Conservation (phyloP, 1,140 invertebrate genomes). For the Drosophila nebulosa region DNA sequence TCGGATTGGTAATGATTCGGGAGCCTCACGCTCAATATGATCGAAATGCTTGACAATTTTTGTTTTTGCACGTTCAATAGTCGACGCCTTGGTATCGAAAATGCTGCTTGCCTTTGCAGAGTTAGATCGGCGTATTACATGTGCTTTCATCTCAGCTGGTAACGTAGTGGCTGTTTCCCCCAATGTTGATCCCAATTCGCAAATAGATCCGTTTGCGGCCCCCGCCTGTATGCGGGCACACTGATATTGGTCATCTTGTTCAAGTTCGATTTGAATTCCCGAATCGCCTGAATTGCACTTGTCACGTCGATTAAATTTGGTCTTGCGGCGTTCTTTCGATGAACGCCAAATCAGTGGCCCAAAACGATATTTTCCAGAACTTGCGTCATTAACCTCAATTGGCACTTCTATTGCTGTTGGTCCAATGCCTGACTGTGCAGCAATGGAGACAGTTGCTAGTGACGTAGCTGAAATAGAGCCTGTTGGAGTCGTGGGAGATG, state of each 20-base stretch:
- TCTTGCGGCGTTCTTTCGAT: conserved; percentile 87
- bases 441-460: conserved; percentile 1
- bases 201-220: background rate
- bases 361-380: conserved; percentile 82
- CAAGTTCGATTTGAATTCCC: conserved; percentile 87
- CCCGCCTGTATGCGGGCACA: conserved; percentile 13
- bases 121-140: conserved; percentile 64
- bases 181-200: background rate
- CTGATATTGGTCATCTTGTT: conserved; percentile 73
- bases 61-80: conserved; percentile 23
- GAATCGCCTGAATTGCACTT: conserved; percentile 90
- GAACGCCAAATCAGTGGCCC: conserved; percentile 87
- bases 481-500: conserved; percentile 79
- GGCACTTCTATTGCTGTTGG: background rate
- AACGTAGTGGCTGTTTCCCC: conserved; percentile 4
- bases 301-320: conserved; percentile 86
- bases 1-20: conserved; percentile 84
- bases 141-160: conserved; percentile 29
- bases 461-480: conserved; percentile 30
- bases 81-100: background rate
- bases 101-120: conserved; percentile 67
- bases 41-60: conserved; percentile 41
- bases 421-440: background rate
- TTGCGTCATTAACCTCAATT: conserved; percentile 24
- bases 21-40: conserved; percentile 63